A percentile compares a stretch with the other conserved stretches of the same genome.
These are phyloP conservation scores for Ischnura elegans DNA, from an alignment of 2,888 invertebrate genomes.

Conservation along the genomic window DNA sequence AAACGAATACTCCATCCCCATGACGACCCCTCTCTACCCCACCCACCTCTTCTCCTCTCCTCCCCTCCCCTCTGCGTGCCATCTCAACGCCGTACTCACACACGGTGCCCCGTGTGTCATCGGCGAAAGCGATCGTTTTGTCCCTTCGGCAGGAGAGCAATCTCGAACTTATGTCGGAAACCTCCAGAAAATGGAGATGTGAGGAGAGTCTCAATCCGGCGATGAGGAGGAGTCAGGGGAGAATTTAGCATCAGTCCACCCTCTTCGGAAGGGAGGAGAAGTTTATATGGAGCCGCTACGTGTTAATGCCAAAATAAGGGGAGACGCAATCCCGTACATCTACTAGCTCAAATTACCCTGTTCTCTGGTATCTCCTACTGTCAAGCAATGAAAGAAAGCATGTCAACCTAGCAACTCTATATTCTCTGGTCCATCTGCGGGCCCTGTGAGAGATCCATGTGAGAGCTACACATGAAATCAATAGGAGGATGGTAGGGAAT, in stretches of 20 bases:
- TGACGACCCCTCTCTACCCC: neutral
- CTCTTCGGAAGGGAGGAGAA: neutral
- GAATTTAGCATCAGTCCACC: neutral
- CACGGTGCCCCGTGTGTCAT: neutral
- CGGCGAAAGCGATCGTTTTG: neutral
- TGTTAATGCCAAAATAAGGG: neutral
- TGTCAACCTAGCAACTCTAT: neutral
- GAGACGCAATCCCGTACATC: neutral
- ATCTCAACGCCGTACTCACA: constrained; percentile 1
- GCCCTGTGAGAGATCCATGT: too few relatives aligned
- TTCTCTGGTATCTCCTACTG: neutral
- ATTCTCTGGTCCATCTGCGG: neutral
- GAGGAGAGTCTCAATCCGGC: constrained; percentile 31
- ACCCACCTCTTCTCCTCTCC: too few relatives aligned
- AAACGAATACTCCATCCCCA: neutral
- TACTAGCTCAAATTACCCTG: neutral
- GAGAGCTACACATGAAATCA: neutral
- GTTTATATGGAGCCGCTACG: neutral
- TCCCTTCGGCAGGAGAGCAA: constrained; percentile 31
- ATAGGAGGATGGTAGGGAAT: neutral
- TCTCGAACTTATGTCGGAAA: constrained; percentile 35
- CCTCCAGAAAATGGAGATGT: constrained; percentile 15
- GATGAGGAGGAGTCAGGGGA: neutral
- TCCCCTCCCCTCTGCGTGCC: too few relatives aligned
- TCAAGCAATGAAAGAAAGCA: neutral